Base-by-base conservation (phyloP, 2,113 vertebrate species). In the Trematocara marginatum region DNA sequence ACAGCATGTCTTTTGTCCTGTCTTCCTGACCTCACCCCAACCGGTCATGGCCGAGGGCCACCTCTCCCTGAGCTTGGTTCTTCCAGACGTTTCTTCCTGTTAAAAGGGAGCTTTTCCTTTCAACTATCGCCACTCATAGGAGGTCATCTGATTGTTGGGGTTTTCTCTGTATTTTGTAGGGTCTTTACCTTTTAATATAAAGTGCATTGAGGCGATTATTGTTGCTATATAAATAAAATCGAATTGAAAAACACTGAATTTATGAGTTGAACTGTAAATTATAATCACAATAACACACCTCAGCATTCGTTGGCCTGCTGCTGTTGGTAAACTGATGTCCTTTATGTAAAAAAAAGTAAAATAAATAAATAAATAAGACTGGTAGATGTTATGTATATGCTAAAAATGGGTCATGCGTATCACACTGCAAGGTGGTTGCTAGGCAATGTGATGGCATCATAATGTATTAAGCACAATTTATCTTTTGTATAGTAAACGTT, bases 401-500 rank as follows among this genome's bases (percentile, higher is more conserved):
- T 29, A 47, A 74, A 74, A 74, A 49, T 11, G 13, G 42, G 23
- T 74, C 8, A 45, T 18, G 26, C 1, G 3, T 74, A 49, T 47
- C 42, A 42, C 23, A 6, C 23, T 74, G 69, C 42, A 74, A 74
- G 42, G 42, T 74, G 15, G 69, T 74, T 74, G 69, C 42, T 74
- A 49, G 23, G 42, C 42, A 74, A 49, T 49, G 20, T 18, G 69
- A 74, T 49, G 69, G 8, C 23, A 47, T 74, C 42, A 74, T 74
- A 74, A 74, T 29, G 13, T 49, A 74, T 74, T 4, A 49, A 74
- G 69, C 3, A 18, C 15, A 74, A 74, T 74, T 74, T 47, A 74
- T 49, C 69, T 74, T 31, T 74, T 74, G 69, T 49, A 29, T 29
- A 49, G 26, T 31, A 74, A 74, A 74, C 0, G 4, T 74, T 47